Percentiles rank a stretch among this genome's conserved stretches.
These are phyloP conservation scores for Sebastes hubbsi DNA, from an alignment of 2,797 vertebrate genomes.

Conservation along the genomic window DNA sequence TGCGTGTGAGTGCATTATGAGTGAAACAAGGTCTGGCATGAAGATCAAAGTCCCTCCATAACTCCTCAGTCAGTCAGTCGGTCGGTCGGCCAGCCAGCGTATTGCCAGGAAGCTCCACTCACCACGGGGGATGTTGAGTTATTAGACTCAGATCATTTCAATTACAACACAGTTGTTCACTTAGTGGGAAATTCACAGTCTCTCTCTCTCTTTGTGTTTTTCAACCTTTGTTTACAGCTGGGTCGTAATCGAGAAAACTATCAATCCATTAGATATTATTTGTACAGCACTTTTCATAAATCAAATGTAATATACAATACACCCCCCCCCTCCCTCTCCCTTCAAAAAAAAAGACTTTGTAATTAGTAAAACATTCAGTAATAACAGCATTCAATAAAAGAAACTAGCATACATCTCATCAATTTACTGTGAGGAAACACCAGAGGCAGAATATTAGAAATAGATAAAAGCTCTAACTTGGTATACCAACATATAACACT, in stretches of 20 bases:
- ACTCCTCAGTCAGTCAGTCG: slow-evolving; percentile 49
- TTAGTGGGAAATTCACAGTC: slow-evolving; percentile 15
- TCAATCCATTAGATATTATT: too few relatives aligned
- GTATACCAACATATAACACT: too few relatives aligned
- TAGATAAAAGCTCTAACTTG: too few relatives aligned
- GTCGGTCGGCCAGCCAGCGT: slow-evolving; percentile 22
- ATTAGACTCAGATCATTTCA: slow-evolving; percentile 65
- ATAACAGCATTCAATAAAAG: too few relatives aligned
- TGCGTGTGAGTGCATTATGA: slow-evolving; percentile 63
- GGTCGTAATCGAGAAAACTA: background rate
- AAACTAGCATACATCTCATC: too few relatives aligned
- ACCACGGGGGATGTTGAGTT: slow-evolving; percentile 50
- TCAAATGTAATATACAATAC: too few relatives aligned
- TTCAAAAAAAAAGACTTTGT: too few relatives aligned
- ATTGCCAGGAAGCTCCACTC: slow-evolving; percentile 64
- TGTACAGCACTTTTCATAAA: too few relatives aligned
- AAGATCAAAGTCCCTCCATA: slow-evolving; percentile 74
- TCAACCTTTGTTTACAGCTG: slow-evolving; percentile 4
- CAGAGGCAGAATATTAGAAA: too few relatives aligned
- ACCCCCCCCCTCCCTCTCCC: too few relatives aligned
- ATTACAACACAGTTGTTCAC: slow-evolving; percentile 59
- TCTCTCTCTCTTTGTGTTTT: background rate
- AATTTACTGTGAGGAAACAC: too few relatives aligned
- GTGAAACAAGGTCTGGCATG: slow-evolving; percentile 61
- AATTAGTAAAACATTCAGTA: too few relatives aligned